phyloP scores from a whole-genome alignment of 2,797 vertebrate genomes.

The Pipistrellus nathusii region DNA sequence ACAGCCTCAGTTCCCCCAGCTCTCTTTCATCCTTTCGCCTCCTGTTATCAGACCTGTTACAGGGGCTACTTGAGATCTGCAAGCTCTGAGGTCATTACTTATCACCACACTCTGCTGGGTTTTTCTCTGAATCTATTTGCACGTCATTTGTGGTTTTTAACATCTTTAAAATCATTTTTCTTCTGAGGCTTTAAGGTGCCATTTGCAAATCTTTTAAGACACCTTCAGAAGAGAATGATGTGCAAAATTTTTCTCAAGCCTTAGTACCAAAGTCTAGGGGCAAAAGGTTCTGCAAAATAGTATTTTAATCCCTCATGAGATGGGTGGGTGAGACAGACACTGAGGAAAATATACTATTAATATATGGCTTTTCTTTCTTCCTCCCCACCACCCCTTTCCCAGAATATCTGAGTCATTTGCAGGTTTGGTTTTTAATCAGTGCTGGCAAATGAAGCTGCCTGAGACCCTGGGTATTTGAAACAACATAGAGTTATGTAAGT shows the following conservation, averaged over 20 bases:
- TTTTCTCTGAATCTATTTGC: constrained; percentile 74
- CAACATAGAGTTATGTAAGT: accelerated
- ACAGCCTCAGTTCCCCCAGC: background rate
- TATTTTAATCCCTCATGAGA: constrained; percentile 3
- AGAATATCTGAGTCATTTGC: background rate
- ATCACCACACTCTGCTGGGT: constrained; percentile 22
- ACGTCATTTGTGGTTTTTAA: constrained; percentile 74
- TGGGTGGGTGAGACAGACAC: background rate
- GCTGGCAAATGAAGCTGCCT: background rate
- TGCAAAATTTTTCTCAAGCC: background rate
- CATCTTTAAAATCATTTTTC: constrained; percentile 67
- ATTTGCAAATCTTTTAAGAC: constrained; percentile 24
- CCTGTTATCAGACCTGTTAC: constrained; percentile 75
- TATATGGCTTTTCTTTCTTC: background rate
- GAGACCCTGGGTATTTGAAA: background rate
- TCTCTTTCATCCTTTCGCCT: background rate
- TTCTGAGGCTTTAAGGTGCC: constrained; percentile 1
- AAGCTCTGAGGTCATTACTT: constrained; percentile 58
- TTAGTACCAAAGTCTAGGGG: background rate
- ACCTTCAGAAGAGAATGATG: background rate
- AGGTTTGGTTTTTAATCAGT: background rate
- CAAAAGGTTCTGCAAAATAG: background rate
- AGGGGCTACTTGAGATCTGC: constrained; percentile 45
- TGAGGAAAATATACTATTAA: background rate
- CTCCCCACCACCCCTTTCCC: accelerated